These are phyloP conservation scores for Apamea sordens DNA, from an alignment of 2,888 invertebrate species.

Conservation along the genomic window DNA sequence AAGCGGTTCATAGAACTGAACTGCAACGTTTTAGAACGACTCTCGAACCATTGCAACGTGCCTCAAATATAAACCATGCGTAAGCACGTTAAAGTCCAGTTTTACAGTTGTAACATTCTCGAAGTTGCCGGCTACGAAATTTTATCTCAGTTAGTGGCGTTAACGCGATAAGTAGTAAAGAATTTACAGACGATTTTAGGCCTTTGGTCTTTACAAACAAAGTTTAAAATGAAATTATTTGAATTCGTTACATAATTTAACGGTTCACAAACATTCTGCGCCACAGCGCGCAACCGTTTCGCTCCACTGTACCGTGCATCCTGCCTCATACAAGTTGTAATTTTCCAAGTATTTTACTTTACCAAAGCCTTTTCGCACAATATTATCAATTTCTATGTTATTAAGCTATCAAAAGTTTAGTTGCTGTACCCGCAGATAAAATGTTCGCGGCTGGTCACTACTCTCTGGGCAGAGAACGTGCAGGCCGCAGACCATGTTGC, in stretches of 20 bases:
- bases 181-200: conserved; percentile 41
- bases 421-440: not conserved
- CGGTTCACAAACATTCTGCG: conserved; percentile 78
- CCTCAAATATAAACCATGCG: conserved; percentile 65
- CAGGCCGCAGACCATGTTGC: conserved; percentile 24
- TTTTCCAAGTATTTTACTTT: conserved; percentile 81
- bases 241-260: conserved; percentile 59
- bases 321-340: conserved; percentile 84
- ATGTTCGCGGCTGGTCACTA: conserved; percentile 14
- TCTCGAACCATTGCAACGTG: conserved; percentile 46
- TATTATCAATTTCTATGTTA: conserved; percentile 42
- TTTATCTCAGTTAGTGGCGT: conserved; percentile 62
- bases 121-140: conserved; percentile 71
- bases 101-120: conserved; percentile 62
- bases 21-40: conserved; percentile 68
- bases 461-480: conserved; percentile 12
- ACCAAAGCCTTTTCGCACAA: conserved; percentile 67
- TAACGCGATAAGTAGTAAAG: conserved; percentile 65
- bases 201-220: conserved; percentile 39
- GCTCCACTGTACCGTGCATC: conserved; percentile 88
- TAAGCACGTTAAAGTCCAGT: conserved; percentile 54
- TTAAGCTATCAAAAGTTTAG: conserved; percentile 38
- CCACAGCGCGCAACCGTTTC: conserved; percentile 87
- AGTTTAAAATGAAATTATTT: conserved; percentile 59
- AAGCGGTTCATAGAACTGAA: conserved; percentile 88